phyloP scores from a whole-genome alignment of 2,888 invertebrate species.

The Fabriciana adippe region DNA sequence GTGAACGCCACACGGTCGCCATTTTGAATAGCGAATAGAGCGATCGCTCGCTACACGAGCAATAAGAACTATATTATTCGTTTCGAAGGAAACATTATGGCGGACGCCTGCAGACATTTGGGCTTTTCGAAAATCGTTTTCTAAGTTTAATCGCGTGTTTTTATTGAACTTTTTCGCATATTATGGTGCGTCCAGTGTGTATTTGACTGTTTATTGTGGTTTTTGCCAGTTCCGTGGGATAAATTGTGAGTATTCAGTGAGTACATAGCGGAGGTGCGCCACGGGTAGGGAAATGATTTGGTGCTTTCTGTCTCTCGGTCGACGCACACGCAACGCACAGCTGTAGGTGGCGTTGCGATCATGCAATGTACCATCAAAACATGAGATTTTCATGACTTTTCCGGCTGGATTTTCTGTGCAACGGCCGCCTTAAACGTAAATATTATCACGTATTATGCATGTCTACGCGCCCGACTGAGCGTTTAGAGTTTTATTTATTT shows the following conservation, averaged over 20 bases:
- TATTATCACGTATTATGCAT: constrained; percentile 43
- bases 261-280: constrained; percentile 82
- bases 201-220: constrained; percentile 77
- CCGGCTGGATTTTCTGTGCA: constrained; percentile 74
- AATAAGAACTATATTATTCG: constrained; percentile 83
- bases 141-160: constrained; percentile 81
- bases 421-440: constrained; percentile 56
- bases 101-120: constrained; percentile 82
- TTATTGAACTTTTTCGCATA: constrained; percentile 82
- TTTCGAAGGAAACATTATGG: constrained; percentile 84
- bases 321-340: constrained; percentile 82
- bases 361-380: constrained; percentile 71
- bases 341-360: constrained; percentile 82
- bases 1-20: constrained; percentile 81
- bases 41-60: constrained; percentile 80
- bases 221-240: constrained; percentile 76
- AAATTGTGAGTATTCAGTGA: constrained; percentile 80
- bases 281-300: constrained; percentile 83
- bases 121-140: constrained; percentile 83
- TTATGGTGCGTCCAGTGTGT: constrained; percentile 79
- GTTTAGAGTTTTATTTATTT: constrained; percentile 40
- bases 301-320: constrained; percentile 77
- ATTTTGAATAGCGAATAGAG: constrained; percentile 84
- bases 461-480: constrained; percentile 33
- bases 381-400: constrained; percentile 80